A percentile compares a stretch with the other conserved stretches of the same genome.
Evolutionary conservation across 2,888 invertebrate genomes (phyloP).

Genomic region (Eupithecia tripunctaria): DNA sequence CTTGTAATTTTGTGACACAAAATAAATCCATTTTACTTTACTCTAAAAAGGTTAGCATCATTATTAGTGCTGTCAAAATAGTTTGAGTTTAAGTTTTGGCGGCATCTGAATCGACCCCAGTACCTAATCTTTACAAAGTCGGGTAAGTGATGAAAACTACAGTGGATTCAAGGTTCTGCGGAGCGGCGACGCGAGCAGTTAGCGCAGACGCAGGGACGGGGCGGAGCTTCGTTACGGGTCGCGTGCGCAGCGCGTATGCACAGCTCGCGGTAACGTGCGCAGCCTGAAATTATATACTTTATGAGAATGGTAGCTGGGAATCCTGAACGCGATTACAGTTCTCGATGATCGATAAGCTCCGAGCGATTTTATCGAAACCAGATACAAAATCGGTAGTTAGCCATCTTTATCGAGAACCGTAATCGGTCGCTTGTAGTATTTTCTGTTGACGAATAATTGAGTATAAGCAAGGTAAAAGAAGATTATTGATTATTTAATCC

Average conservation of each 20-base stretch:
- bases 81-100: too few species aligned
- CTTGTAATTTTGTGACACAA: too few species aligned
- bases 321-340: not conserved
- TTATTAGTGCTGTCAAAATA: too few species aligned
- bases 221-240: constrained; percentile 51
- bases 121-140: not conserved
- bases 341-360: not conserved
- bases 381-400: not conserved
- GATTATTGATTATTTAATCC: too few species aligned
- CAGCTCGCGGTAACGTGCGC: constrained; percentile 79
- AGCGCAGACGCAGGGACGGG: constrained; percentile 65
- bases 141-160: not conserved
- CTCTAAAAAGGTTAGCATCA: too few species aligned
- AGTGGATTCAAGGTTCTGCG: constrained; percentile 42
- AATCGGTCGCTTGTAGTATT: not conserved
- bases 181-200: constrained; percentile 71
- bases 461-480: not conserved
- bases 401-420: not conserved
- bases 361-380: not conserved
- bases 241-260: constrained; percentile 79
- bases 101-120: not conserved
- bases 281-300: constrained; percentile 58
- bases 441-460: not conserved
- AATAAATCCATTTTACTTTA: too few species aligned
- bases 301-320: not conserved